phyloP scores from a whole-genome alignment of 2,113 vertebrate species.

The Excalfactoria chinensis region DNA sequence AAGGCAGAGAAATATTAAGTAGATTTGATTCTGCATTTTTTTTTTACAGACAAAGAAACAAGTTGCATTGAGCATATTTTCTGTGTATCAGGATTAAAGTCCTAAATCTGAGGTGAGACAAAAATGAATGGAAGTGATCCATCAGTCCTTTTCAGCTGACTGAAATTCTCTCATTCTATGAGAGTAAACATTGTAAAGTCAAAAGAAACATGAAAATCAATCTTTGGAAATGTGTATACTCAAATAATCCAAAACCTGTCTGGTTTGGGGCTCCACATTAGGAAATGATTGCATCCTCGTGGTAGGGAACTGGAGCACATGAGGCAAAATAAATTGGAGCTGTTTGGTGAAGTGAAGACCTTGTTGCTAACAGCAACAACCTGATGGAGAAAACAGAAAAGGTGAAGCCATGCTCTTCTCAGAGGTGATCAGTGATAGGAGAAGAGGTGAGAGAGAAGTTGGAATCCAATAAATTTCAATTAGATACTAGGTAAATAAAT shows the following conservation, averaged over 20 bases:
- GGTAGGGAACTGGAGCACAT: background rate
- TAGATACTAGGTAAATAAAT: background rate
- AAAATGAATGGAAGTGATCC: background rate
- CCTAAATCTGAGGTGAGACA: background rate
- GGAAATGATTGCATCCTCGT: fast-evolving
- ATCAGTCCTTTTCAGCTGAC: background rate
- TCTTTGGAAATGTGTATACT: background rate
- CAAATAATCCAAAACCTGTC: fast-evolving
- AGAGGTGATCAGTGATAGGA: background rate
- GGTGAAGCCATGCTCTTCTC: background rate
- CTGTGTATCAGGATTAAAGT: background rate
- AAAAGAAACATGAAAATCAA: background rate
- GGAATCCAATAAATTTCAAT: background rate
- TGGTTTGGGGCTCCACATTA: background rate
- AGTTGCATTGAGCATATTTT: background rate
- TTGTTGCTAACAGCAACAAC: fast-evolving
- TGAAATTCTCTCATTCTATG: background rate
- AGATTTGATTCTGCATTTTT: background rate
- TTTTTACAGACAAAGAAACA: background rate
- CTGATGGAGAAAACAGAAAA: background rate
- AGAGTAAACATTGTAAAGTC: background rate
- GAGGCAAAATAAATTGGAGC: background rate
- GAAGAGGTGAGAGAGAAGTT: background rate
- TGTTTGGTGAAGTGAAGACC: background rate
- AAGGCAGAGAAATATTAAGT: background rate